These are phyloP conservation scores for Chitala chitala DNA, from an alignment of 2,113 vertebrate species.

Conservation along the genomic window DNA sequence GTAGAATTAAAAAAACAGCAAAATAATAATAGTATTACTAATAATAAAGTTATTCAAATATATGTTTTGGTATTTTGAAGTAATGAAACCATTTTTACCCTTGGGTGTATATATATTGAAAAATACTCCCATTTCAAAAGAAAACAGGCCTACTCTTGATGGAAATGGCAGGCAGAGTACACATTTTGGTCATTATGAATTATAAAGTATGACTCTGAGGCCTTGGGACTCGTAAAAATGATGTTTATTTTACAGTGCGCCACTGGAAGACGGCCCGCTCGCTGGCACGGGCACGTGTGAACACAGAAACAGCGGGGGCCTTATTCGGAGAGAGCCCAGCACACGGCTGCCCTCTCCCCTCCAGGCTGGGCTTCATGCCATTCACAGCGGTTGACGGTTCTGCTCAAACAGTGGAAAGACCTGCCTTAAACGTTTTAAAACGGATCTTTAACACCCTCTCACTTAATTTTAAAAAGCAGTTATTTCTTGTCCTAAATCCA, in stretches of 20 bases:
- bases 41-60: not conserved
- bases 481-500: not conserved
- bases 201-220: slow-evolving; percentile 45
- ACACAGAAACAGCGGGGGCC: slow-evolving; percentile 47
- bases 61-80: not conserved
- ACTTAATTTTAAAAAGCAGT: not conserved
- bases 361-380: slow-evolving; percentile 34
- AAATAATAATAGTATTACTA: not conserved
- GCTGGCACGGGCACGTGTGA: slow-evolving; percentile 37
- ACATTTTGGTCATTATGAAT: slow-evolving; percentile 44
- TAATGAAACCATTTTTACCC: not conserved
- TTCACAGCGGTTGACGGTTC: not conserved
- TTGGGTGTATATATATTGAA: slow-evolving; percentile 3
- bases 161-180: slow-evolving; percentile 33
- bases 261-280: slow-evolving; percentile 39
- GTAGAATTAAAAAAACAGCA: not conserved
- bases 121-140: slow-evolving; percentile 17
- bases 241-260: slow-evolving; percentile 53
- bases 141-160: slow-evolving; percentile 29
- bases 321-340: slow-evolving; percentile 52
- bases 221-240: slow-evolving; percentile 41
- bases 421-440: not conserved
- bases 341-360: not conserved
- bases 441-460: not conserved
- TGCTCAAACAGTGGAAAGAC: not conserved